A percentile compares a stretch with the other conserved stretches of the same genome.
phyloP scores from a whole-genome alignment of 2,113 vertebrate species.

The Prietella phreatophila region DNA sequence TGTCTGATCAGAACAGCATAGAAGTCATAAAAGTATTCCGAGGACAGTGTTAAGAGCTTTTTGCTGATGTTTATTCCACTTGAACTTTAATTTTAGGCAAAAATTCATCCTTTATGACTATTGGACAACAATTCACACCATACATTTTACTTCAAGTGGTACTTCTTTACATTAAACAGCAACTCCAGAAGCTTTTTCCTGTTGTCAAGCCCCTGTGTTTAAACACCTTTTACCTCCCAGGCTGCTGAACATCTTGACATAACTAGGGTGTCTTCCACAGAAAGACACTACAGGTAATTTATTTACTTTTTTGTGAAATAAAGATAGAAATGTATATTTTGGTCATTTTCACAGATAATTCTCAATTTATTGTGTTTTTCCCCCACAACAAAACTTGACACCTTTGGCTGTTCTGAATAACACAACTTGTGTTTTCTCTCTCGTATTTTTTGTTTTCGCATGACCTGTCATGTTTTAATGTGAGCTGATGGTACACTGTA shows the following conservation, averaged over 20 bases:
- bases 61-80: background rate
- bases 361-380: background rate
- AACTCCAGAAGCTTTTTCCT: background rate
- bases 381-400: background rate
- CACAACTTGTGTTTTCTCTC: background rate
- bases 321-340: background rate
- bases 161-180: background rate
- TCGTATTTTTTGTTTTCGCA: background rate
- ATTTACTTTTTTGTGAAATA: background rate
- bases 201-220: background rate
- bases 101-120: background rate
- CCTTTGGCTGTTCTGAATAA: background rate
- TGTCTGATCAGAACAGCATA: background rate
- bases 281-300: background rate
- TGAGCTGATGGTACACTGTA: background rate
- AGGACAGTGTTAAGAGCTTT: background rate
- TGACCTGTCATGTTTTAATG: background rate
- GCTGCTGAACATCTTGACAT: background rate
- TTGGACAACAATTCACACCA: background rate
- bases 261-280: background rate
- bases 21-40: background rate
- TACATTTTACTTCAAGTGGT: background rate
- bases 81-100: background rate
- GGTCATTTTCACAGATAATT: background rate
- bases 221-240: background rate